These are phyloP conservation scores for Anas platyrhynchos DNA, from an alignment of 2,113 vertebrate genomes.

Conservation along the genomic window DNA sequence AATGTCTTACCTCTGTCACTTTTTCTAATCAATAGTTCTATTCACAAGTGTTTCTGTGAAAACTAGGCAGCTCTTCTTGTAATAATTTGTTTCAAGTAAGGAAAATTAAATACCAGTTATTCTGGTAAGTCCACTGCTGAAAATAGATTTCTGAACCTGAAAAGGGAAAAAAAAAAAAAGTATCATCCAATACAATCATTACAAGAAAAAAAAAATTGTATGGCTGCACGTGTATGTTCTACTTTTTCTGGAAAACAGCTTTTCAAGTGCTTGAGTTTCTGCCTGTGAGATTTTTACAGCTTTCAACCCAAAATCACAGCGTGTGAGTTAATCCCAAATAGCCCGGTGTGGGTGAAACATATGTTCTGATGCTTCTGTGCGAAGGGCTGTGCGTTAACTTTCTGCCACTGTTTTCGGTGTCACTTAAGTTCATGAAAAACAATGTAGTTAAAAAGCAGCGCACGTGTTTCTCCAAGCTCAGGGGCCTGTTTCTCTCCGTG, in stretches of 20 bases:
- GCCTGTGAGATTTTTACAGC: not conserved
- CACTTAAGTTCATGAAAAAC: not conserved
- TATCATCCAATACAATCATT: not conserved
- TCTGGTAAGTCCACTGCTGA: not conserved
- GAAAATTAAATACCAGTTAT: not conserved
- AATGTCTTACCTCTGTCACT: not conserved
- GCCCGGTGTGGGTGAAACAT: not conserved
- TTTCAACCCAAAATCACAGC: not conserved
- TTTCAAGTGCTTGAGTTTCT: not conserved
- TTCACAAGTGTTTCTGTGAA: not conserved
- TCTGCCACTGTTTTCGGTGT: not conserved
- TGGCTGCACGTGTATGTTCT: not conserved
- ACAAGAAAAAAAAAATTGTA: not conserved
- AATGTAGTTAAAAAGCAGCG: not conserved
- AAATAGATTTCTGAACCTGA: not conserved
- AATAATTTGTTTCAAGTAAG: not conserved
- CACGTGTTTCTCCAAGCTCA: not conserved
- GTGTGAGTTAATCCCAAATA: not conserved
- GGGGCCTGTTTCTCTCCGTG: not conserved
- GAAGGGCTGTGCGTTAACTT: not conserved
- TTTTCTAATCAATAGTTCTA: not conserved
- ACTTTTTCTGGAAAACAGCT: not conserved
- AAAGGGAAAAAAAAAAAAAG: not conserved
- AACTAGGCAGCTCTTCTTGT: not conserved
- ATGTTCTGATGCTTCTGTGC: rapidly evolving